Conservation (phyloP, 1,140 invertebrate species). For the Drosophila elegans region DNA sequence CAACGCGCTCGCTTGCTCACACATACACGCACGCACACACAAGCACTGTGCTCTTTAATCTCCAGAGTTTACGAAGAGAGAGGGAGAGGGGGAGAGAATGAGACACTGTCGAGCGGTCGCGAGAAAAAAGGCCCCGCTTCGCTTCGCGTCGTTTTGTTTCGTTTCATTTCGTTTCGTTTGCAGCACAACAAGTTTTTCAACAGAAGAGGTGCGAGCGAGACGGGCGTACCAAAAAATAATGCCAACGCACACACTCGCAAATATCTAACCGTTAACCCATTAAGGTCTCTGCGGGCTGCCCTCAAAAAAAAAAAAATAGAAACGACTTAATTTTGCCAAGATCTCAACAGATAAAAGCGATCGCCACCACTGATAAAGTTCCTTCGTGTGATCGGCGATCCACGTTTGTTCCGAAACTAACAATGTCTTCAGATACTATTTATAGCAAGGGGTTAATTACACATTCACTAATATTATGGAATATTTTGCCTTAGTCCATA, state of each 20-base stretch:
- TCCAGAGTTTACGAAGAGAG: slow-evolving; percentile 59
- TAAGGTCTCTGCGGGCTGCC: slow-evolving; percentile 27
- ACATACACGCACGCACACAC: slow-evolving; percentile 15
- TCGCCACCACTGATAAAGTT: slow-evolving; percentile 15
- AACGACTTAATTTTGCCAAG: slow-evolving; percentile 14
- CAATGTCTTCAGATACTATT: neutral
- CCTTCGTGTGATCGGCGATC: neutral
- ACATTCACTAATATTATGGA: neutral
- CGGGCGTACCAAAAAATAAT: slow-evolving; percentile 33
- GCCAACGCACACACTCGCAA: slow-evolving; percentile 27
- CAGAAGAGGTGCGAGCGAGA: slow-evolving; percentile 35
- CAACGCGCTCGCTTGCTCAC: slow-evolving; percentile 74
- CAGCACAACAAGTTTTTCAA: slow-evolving; percentile 78
- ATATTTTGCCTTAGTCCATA: no score
- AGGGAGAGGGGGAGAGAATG: slow-evolving; percentile 22
- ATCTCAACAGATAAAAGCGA: slow-evolving; percentile 30
- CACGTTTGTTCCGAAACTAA: neutral
- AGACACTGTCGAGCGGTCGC: slow-evolving; percentile 53
- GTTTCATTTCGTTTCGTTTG: slow-evolving; percentile 48
- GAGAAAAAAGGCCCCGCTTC: slow-evolving; percentile 67
- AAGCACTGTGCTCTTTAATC: slow-evolving; percentile 61
- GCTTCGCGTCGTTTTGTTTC: slow-evolving; percentile 41
- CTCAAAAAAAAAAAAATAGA: slow-evolving; percentile 8
- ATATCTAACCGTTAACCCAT: slow-evolving; percentile 62
- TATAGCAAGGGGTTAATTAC: neutral